These are phyloP conservation scores for Hypolimnas misippus DNA, from an alignment of 2,888 invertebrate genomes.

Conservation along the genomic window DNA sequence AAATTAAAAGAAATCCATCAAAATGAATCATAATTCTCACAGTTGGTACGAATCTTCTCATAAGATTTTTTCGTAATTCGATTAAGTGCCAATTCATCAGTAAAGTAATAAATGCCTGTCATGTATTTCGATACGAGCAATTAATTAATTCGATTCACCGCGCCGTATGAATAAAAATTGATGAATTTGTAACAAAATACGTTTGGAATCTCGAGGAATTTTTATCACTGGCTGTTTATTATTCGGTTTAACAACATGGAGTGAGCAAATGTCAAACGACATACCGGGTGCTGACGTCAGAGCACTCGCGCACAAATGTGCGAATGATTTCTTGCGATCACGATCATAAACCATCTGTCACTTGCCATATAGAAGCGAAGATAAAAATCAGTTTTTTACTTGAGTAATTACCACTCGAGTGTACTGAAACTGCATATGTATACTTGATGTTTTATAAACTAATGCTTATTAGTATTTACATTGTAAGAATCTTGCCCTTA, in stretches of 20 bases:
- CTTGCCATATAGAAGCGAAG: not conserved
- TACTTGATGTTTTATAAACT: not conserved
- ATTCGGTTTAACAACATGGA: constrained; percentile 37
- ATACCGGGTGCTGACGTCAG: constrained; percentile 26
- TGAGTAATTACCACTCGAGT: not conserved
- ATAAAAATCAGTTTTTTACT: not conserved
- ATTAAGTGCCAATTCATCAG: constrained; percentile 36
- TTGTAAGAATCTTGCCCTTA: too few species aligned
- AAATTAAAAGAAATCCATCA: too few species aligned
- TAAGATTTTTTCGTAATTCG: constrained; percentile 31
- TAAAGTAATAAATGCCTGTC: constrained; percentile 37
- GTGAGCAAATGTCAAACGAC: constrained; percentile 26
- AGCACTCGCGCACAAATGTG: constrained; percentile 15
- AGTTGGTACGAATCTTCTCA: too few species aligned
- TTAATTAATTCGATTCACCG: constrained; percentile 43
- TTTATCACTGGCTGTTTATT: constrained; percentile 43
- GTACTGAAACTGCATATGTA: not conserved
- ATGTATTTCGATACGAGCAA: constrained; percentile 41
- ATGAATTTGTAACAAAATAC: constrained; percentile 45
- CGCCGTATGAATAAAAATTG: constrained; percentile 38
- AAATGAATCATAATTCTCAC: too few species aligned
- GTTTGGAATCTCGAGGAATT: constrained; percentile 41
- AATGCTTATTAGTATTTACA: not conserved
- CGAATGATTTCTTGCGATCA: constrained; percentile 33
- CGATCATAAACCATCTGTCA: constrained; percentile 11